phyloP scores from a whole-genome alignment of 2,113 vertebrate genomes.

The Lycocorax pyrrhopterus region DNA sequence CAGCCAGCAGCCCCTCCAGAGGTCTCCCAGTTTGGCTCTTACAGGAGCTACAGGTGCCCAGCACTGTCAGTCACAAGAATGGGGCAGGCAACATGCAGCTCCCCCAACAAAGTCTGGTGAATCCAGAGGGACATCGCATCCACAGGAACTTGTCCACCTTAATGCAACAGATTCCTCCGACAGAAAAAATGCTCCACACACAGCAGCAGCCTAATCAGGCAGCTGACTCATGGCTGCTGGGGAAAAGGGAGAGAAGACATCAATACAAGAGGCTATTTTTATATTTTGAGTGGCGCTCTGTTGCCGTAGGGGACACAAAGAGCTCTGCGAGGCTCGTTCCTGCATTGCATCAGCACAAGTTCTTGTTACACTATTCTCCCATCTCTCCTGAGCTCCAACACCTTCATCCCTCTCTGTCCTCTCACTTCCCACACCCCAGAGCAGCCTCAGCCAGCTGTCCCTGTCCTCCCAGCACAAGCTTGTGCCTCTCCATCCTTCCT shows the following conservation, averaged over 20 bases:
- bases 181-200: background rate
- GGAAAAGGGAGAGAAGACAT: background rate
- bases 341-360: background rate
- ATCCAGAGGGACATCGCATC: background rate
- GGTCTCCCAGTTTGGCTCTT: background rate
- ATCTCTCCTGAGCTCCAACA: background rate
- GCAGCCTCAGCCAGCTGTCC: background rate
- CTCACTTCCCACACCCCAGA: background rate
- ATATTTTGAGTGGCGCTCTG: background rate
- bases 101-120: rapidly evolving
- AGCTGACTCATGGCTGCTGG: background rate
- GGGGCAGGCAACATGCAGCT: background rate
- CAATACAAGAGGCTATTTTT: background rate
- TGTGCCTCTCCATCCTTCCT: background rate
- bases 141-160: background rate
- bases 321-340: background rate
- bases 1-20: background rate
- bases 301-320: background rate
- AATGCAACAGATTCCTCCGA: background rate
- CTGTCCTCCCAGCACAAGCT: background rate
- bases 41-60: background rate
- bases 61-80: background rate
- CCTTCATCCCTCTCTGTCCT: background rate
- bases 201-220: background rate
- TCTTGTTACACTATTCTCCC: background rate